These are phyloP conservation scores for Elgaria multicarinata DNA, from an alignment of 2,113 vertebrate species.

Conservation along the genomic window DNA sequence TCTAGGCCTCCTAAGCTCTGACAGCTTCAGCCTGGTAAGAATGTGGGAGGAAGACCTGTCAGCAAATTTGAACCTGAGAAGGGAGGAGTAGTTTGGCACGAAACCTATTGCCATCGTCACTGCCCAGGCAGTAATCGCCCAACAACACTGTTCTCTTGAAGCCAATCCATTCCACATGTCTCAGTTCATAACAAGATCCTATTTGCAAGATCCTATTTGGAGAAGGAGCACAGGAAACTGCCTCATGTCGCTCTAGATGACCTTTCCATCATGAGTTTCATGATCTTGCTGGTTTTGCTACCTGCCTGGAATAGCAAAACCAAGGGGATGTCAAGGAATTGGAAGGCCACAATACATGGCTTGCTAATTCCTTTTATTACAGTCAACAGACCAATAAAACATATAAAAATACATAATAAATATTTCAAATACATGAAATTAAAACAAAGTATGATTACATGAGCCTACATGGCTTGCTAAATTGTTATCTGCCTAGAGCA, in stretches of 20 bases:
- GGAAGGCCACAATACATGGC: background rate
- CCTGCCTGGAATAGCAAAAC: background rate
- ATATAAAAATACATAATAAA: too few species aligned
- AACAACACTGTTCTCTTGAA: background rate
- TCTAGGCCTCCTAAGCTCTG: background rate
- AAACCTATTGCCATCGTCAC: too few species aligned
- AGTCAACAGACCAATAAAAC: too few species aligned
- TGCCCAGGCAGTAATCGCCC: too few species aligned
- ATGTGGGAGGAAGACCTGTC: background rate
- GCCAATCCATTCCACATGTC: background rate
- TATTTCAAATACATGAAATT: too few species aligned
- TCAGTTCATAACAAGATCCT: background rate
- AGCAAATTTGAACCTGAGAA: background rate
- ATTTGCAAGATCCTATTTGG: background rate
- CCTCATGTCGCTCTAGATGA: background rate
- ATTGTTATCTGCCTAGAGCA: background rate
- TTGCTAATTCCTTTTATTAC: too few species aligned
- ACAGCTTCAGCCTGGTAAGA: background rate
- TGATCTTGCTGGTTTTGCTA: background rate
- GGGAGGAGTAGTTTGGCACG: background rate
- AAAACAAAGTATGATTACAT: too few species aligned
- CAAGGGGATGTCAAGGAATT: background rate
- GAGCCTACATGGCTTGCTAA: background rate
- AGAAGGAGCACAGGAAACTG: background rate
- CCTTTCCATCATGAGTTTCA: background rate